These are phyloP conservation scores for Ochotona princeps DNA, from an alignment of 2,113 vertebrate species.

Conservation along the genomic window DNA sequence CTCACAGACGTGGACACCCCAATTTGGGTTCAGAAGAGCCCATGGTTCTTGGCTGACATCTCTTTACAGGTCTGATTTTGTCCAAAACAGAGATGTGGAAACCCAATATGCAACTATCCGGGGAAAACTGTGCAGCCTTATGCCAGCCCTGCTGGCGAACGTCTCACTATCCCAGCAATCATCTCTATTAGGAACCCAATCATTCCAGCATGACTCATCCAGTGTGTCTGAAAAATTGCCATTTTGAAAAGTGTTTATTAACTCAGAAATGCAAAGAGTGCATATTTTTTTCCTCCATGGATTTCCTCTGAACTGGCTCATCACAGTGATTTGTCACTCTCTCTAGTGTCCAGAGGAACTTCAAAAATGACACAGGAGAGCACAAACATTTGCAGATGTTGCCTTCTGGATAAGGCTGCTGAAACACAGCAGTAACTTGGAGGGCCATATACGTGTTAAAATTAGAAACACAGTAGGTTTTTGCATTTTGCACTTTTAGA, in stretches of 20 bases:
- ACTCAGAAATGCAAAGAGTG: not conserved
- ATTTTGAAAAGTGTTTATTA: not conserved
- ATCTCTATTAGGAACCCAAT: not conserved
- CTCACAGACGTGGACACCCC: not conserved
- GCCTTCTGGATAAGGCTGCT: not conserved
- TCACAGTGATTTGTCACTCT: not conserved
- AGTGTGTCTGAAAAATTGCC: not conserved
- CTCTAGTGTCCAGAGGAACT: not conserved
- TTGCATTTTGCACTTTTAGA: not conserved
- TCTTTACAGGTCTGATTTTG: not conserved
- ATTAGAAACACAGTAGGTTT: not conserved
- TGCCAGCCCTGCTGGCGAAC: not conserved
- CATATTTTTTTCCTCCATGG: not conserved
- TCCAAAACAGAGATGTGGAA: not conserved
- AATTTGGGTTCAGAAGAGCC: not conserved
- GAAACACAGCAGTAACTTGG: not conserved
- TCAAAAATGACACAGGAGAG: not conserved
- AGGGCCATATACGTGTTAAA: not conserved
- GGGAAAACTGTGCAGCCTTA: not conserved
- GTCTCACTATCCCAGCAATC: not conserved
- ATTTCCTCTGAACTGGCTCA: not conserved
- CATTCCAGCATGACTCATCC: not conserved
- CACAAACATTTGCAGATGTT: not conserved
- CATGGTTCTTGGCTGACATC: rapidly evolving
- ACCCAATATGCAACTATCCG: not conserved